Percentiles rank a stretch among this genome's conserved stretches.
Conservation (phyloP, 2,888 invertebrate species). For the Rapana venosa region DNA sequence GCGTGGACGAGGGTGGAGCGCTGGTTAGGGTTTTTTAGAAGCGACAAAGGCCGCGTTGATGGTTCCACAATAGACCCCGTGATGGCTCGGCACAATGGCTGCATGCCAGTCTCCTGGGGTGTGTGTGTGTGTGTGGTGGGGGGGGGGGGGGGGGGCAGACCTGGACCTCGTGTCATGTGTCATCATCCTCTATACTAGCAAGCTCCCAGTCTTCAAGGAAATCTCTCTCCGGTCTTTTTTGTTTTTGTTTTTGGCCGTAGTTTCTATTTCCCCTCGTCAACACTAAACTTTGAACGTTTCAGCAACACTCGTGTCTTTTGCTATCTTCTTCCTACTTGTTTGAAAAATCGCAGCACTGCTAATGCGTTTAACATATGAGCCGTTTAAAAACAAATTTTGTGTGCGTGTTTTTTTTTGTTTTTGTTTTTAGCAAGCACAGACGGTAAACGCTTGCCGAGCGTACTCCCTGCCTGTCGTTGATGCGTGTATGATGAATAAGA, state of each 20-base stretch:
- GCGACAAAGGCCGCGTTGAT: constrained; percentile 28
- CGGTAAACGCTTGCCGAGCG: neutral
- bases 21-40: neutral
- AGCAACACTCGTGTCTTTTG: neutral
- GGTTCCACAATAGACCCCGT: constrained; percentile 11
- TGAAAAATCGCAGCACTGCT: neutral
- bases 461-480: neutral
- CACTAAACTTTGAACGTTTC: neutral
- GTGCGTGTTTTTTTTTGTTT: too few species aligned
- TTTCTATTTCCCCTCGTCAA: neutral
- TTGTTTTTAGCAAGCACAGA: neutral
- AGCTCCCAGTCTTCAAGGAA: neutral
- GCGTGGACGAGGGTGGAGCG: constrained; percentile 19
- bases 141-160: neutral
- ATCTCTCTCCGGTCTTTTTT: neutral
- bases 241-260: too few species aligned
- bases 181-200: too few species aligned
- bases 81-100: constrained; percentile 15
- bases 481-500: neutral
- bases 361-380: constrained; percentile 11
- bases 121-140: neutral
- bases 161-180: too few species aligned
- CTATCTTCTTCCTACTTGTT: neutral
- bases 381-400: neutral
- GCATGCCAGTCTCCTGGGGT: neutral